Base-by-base conservation (phyloP, 2,113 vertebrate genomes). In the Seriola quinqueradiata region DNA sequence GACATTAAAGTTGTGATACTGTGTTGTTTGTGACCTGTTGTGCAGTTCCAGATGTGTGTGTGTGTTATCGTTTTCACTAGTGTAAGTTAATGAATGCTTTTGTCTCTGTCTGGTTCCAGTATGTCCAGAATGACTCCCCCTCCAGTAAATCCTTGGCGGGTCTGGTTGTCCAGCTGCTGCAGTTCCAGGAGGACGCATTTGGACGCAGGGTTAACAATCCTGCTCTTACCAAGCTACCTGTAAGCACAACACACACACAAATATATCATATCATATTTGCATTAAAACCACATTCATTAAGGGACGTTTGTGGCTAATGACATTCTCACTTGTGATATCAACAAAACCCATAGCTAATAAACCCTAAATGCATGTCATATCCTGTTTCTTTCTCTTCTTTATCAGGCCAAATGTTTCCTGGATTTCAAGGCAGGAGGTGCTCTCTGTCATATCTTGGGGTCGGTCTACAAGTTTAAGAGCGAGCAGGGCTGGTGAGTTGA, bases 181-280 rank as follows among this genome's bases (percentile, higher is more conserved):
- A 99, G 70, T 99, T 99, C 92, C 98, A 99, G 92, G 98, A 99
- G 94, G 98, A 99, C 70, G 96, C 97, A 66, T 99, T 99, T 82
- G 98, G 98, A 57, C 97, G 98, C 86, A 97, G 98, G 1, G 97
- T 99, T 82, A 98, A 97, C 95, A 99, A 99, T 92, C 97, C 98
- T 23, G 97, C 98, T 88, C 98, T 99, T 88, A 99, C 98, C 75
- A 99, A 99, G 89, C 95, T 99, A 28, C 98, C 98, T 74, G 98
- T 99, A 90, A 97, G 97, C 95, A 85, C 0, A 70, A 23, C 32
- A 40, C 12, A 52, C 12, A 70, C 28, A 19, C 17, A 44, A 8
- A 16, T 2, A 28, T 28, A 28, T 28, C 14, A 8, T 2, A 52
- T 48, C 17, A 23, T 34, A 13, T 14, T 74, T 60, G 2, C 19